Base-by-base conservation (phyloP, 2,888 invertebrate genomes). In the Ochropacha duplaris region DNA sequence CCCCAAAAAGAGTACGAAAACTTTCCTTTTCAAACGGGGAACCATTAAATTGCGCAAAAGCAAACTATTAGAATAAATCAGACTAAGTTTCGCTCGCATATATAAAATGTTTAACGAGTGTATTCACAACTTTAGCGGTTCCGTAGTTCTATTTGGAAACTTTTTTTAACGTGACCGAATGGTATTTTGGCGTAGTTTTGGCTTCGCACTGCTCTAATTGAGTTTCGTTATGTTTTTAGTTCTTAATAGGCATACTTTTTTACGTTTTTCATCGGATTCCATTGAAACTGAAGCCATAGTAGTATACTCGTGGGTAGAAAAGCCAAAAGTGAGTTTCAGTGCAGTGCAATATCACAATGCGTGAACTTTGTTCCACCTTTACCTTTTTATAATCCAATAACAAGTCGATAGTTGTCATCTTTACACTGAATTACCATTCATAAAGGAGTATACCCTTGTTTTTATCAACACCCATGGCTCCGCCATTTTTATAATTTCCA, bases 61-160 rank as follows among this genome's bases (percentile, higher is more conserved):
- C 44, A 44, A 76, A 76, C 74, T 76, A 72, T 71, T 60, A 66
- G 70, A 69, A 76, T 76, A 75, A 74, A 74, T 76, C 76, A 71
- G 66, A 65, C 66, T 65, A 69, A 69, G 62, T 70, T 64, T 60
- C 56, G 56, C 52, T 54, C 16, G 50, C 50, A 57, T 50, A 58
- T 39, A 52, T 52, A 34, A 59, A 71, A 65, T 62, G 61, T 65
- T 66, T 66, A 68, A 72, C 72, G 64, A 68, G 65, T 67, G 58
- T 54, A 72, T 73, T 71, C 72, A 72, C 64, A 66, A 64, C 59
- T 64, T 61, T 55, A 39, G 52, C 31, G 51, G 61, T 57, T 60
- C 57, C 39, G 61, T 61, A 50, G 60, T 64, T 66, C 60, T 44
- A n/a, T 44, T 44, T 44, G 44, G 44, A 44, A 44, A 44, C 44